Conservation (phyloP, 2,888 invertebrate genomes). For the Eristalis arbustorum region DNA sequence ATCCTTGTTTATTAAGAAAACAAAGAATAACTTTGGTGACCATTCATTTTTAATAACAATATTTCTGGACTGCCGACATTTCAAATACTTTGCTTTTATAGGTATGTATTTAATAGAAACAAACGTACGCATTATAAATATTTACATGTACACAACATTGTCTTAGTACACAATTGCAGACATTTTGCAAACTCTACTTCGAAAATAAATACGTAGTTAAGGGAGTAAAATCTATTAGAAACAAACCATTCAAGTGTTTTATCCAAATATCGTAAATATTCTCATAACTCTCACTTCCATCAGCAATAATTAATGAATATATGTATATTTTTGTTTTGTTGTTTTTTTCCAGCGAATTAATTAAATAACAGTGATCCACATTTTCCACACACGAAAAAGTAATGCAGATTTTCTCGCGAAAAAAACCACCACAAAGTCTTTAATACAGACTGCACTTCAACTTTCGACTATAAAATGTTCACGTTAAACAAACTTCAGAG, state of each 20-base stretch:
- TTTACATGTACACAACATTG: background rate
- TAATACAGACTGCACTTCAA: slow-evolving; percentile 38
- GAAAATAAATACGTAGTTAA: too few species aligned
- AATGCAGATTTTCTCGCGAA: background rate
- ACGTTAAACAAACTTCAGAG: slow-evolving; percentile 16
- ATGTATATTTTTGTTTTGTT: slow-evolving; percentile 2
- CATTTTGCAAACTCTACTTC: too few species aligned
- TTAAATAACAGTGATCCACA: slow-evolving; percentile 4
- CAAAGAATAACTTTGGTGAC: too few species aligned
- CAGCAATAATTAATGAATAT: background rate
- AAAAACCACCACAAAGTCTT: background rate
- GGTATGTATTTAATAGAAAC: background rate
- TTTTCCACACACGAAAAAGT: slow-evolving; percentile 15
- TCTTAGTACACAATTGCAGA: background rate
- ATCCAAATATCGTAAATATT: slow-evolving; percentile 50
- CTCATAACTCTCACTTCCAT: slow-evolving; percentile 57
- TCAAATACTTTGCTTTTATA: background rate
- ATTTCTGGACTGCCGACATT: background rate
- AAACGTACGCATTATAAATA: background rate
- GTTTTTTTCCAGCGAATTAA: slow-evolving; percentile 5
- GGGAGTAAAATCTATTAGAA: too few species aligned
- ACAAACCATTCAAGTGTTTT: slow-evolving; percentile 10
- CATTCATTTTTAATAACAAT: background rate
- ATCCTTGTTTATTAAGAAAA: too few species aligned
- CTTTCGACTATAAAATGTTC: slow-evolving; percentile 42